phyloP scores from a whole-genome alignment of 2,888 invertebrate species.

The Nemotelus nigrinus region DNA sequence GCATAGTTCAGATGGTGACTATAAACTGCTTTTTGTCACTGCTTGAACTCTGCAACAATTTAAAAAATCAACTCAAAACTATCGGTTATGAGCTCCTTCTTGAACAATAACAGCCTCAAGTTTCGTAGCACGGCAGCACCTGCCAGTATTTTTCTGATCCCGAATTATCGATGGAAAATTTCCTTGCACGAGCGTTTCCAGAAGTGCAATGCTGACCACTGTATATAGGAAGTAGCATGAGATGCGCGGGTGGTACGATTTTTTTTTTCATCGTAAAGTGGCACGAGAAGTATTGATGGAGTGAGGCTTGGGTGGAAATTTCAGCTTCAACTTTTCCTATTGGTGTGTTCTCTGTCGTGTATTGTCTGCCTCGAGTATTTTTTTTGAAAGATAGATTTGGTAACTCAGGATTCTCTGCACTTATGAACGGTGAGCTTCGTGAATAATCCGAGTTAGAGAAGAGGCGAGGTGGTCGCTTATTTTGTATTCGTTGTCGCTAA shows the following conservation, averaged over 20 bases:
- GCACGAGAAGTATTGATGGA: conserved; percentile 6
- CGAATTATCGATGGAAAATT: conserved; percentile 45
- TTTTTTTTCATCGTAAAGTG: conserved; percentile 20
- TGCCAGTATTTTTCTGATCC: conserved; percentile 5
- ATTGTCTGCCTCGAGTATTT: conserved; percentile 32
- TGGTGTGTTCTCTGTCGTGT: conserved; percentile 23
- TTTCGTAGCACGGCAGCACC: not conserved
- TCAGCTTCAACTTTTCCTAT: conserved; percentile 32
- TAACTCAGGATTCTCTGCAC: conserved; percentile 33
- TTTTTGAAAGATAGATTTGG: conserved; percentile 33
- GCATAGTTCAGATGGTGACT: too few species aligned
- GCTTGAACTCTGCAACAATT: too few species aligned
- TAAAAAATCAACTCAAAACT: too few species aligned
- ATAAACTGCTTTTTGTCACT: too few species aligned
- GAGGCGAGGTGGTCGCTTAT: conserved; percentile 41
- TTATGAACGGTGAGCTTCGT: conserved; percentile 21
- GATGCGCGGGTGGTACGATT: not conserved
- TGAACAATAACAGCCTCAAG: too few species aligned
- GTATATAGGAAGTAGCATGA: not conserved
- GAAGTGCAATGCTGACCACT: conserved; percentile 44
- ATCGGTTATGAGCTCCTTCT: too few species aligned
- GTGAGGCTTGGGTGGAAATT: conserved; percentile 1
- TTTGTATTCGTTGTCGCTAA: conserved; percentile 44
- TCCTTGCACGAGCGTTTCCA: conserved; percentile 10
- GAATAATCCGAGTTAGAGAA: conserved; percentile 7